These are phyloP conservation scores for Diuraphis noxia DNA, from an alignment of 1,140 invertebrate genomes.

Conservation along the genomic window DNA sequence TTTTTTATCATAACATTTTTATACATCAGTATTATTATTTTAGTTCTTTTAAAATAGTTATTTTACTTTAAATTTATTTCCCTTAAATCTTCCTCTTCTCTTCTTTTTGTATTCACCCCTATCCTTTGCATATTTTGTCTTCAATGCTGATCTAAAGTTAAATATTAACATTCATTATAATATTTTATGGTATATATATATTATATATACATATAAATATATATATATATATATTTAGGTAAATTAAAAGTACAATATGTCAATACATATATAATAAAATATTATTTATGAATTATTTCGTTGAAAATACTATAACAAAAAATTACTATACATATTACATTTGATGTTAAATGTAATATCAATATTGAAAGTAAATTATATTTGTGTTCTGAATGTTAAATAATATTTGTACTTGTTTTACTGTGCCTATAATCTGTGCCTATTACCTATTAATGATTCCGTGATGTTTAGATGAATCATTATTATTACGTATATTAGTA, in stretches of 20 bases:
- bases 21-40: neutral
- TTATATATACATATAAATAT: too few relatives aligned
- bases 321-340: too few relatives aligned
- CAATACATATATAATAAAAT: too few relatives aligned
- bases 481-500: neutral
- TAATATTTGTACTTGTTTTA: too few relatives aligned
- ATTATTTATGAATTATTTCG: too few relatives aligned
- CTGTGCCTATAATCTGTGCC: neutral
- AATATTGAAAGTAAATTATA: too few relatives aligned
- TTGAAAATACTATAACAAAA: too few relatives aligned
- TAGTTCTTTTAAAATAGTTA: neutral
- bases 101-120: too few relatives aligned
- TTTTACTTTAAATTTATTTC: neutral
- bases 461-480: neutral
- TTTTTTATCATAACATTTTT: neutral
- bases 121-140: neutral
- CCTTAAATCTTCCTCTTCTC: neutral
- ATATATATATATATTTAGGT: too few relatives aligned
- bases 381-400: too few relatives aligned
- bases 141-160: neutral
- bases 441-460: neutral
- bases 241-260: too few relatives aligned
- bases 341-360: too few relatives aligned
- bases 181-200: neutral
- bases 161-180: neutral